These are phyloP conservation scores for Euleptes europaea DNA, from an alignment of 2,113 vertebrate species.

Conservation along the genomic window DNA sequence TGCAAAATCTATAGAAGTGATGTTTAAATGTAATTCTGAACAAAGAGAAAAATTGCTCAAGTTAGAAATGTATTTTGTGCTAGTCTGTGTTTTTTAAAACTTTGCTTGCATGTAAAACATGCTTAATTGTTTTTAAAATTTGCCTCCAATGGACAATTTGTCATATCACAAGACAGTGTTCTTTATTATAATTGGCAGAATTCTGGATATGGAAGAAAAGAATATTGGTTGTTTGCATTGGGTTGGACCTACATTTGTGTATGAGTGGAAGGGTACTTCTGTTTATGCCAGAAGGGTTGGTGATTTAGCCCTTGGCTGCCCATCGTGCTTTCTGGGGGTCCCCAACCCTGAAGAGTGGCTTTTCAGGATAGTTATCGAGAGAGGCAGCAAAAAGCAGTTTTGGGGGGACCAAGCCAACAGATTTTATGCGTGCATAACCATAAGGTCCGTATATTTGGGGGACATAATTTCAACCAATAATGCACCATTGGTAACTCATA, in stretches of 20 bases:
- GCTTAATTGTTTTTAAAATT: neutral
- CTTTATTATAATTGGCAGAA: neutral
- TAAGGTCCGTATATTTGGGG: neutral
- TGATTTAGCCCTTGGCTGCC: too few species aligned
- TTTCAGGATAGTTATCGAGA: too few species aligned
- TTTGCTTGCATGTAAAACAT: neutral
- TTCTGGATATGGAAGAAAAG: conserved; percentile 22
- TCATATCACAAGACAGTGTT: neutral
- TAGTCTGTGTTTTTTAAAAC: neutral
- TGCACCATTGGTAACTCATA: neutral
- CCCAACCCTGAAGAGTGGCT: too few species aligned
- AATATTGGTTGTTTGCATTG: neutral
- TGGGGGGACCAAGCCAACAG: too few species aligned
- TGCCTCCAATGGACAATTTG: neutral
- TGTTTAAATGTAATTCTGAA: conserved; percentile 1
- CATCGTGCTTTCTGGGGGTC: too few species aligned
- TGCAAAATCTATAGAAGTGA: conserved; percentile 26
- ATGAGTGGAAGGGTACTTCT: too few species aligned
- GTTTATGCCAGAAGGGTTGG: too few species aligned
- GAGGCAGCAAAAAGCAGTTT: too few species aligned
- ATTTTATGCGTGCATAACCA: neutral
- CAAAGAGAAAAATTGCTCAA: neutral
- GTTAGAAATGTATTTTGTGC: conserved; percentile 3
- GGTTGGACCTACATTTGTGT: neutral
- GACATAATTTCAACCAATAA: neutral